Evolutionary conservation across 2,888 invertebrate species (phyloP).

Genomic region (Perdita meconis): DNA sequence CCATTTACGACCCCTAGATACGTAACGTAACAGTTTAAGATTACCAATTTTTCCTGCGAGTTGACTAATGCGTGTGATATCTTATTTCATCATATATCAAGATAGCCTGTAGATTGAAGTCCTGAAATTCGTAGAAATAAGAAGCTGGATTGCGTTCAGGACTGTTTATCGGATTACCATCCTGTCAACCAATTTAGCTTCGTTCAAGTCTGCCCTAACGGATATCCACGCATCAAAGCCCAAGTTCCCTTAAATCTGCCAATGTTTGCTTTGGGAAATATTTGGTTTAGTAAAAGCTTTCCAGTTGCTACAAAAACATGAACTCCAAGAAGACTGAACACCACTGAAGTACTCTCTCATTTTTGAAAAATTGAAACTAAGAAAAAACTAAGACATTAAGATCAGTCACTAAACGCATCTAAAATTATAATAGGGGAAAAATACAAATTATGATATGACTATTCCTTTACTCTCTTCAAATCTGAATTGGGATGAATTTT

Average conservation of each 20-base stretch:
- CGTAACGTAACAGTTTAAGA: neutral
- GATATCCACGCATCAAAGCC: constrained; percentile 19
- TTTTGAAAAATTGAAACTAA: too few species aligned
- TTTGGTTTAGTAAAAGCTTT: neutral
- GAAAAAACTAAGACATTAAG: too few species aligned
- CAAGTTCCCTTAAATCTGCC: constrained; percentile 22
- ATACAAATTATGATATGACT: too few species aligned
- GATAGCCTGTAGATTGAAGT: neutral
- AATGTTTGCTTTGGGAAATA: constrained; percentile 16
- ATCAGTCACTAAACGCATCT: too few species aligned
- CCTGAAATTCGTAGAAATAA: neutral
- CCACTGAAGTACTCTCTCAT: too few species aligned
- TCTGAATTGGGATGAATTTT: too few species aligned
- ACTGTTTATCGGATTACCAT: constrained; percentile 29
- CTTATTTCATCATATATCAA: neutral
- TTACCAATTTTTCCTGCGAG: constrained; percentile 13
- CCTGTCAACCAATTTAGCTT: constrained; percentile 27
- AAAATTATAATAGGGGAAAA: too few species aligned
- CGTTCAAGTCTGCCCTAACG: constrained; percentile 14
- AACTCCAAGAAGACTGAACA: neutral
- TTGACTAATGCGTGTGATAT: neutral
- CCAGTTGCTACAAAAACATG: neutral
- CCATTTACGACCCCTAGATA: constrained; percentile 15
- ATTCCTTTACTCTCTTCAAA: too few species aligned
- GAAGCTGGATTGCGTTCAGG: too few species aligned